phyloP scores from a whole-genome alignment of 2,797 vertebrate genomes.

The Channa striata region DNA sequence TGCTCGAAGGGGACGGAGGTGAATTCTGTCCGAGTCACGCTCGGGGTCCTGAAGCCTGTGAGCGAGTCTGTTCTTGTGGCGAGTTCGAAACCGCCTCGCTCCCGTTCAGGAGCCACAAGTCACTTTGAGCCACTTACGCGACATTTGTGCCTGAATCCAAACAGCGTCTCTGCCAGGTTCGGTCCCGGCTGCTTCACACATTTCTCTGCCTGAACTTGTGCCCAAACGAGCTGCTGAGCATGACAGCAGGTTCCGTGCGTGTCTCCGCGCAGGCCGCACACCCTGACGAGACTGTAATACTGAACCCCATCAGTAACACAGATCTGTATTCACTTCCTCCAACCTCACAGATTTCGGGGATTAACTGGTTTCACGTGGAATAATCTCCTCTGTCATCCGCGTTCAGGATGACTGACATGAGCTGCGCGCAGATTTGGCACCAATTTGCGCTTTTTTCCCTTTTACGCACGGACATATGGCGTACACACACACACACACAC shows the following conservation, averaged over 20 bases:
- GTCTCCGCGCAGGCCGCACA: constrained; percentile 1
- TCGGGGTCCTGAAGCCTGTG: neutral
- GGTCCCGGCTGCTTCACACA: neutral
- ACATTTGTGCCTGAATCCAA: neutral
- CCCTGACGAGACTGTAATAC: constrained; percentile 20
- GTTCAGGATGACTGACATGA: constrained; percentile 44
- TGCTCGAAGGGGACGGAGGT: neutral
- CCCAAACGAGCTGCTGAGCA: neutral
- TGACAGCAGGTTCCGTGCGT: constrained; percentile 1
- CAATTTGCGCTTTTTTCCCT: constrained; percentile 39
- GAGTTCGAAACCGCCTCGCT: neutral
- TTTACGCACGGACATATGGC: constrained; percentile 55
- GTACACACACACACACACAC: neutral
- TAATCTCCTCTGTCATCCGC: constrained; percentile 55
- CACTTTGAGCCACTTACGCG: neutral
- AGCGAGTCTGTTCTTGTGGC: constrained; percentile 2
- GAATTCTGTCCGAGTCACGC: neutral
- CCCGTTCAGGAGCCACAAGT: neutral
- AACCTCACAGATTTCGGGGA: constrained; percentile 34
- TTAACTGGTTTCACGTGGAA: constrained; percentile 53
- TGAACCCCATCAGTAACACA: constrained; percentile 2
- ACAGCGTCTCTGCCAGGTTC: neutral
- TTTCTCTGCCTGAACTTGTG: neutral
- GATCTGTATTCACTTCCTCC: constrained; percentile 44
- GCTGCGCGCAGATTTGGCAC: constrained; percentile 41